Evolutionary conservation across 2,113 vertebrate species (phyloP), one percentile per base, ranked within the genome.

Genomic region (Geothlypis trichas): DNA sequence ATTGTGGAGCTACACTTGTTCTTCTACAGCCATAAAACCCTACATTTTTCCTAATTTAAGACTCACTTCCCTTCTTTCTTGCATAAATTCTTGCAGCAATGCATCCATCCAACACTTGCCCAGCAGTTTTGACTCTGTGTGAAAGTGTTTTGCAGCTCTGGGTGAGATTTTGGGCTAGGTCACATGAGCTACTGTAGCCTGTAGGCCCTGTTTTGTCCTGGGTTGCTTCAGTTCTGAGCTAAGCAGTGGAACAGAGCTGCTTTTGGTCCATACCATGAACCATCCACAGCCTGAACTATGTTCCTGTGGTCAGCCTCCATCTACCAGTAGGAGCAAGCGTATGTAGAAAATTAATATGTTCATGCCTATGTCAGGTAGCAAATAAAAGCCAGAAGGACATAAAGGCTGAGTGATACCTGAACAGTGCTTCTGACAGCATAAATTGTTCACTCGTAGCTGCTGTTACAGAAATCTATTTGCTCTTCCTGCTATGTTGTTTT

Each of bases 161-260:
- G 59, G 23, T 59, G 26, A 74, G 16, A 6, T 69, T 87, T 84
- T 11, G 39, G 35, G 33, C 7, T 30, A 87, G 12, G 12, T 84
- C 22, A 72, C 0, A 0, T 27, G 24, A 73, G 9, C 11, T 51
- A 46, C 9, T 9, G 28, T 27, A 80, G 46, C 31, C 66, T 52
- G 41, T 22, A 37, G n/a, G 6, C 13, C 10, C 46, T 92, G 30
- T 23, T 68, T 88, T 76, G 39, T 79, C 42, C 17, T 28, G 17
- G 4, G 28, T 22, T 6, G 5, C 10, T 39, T 69, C 47, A 28
- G 23, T 7, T 73, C n/a, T 75, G 51, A 19, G 15, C 39, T 35
- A 59, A 83, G 28, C 14, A 39, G 16, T 41, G 23, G 30, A 58
- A 72, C 0, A 2, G 46, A 66, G 26, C 11, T 72, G 15, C 37